Percentiles rank a stretch among this genome's conserved stretches.
These are phyloP conservation scores for Premnoplex brunnescens DNA, from an alignment of 2,797 vertebrate genomes.

Conservation along the genomic window DNA sequence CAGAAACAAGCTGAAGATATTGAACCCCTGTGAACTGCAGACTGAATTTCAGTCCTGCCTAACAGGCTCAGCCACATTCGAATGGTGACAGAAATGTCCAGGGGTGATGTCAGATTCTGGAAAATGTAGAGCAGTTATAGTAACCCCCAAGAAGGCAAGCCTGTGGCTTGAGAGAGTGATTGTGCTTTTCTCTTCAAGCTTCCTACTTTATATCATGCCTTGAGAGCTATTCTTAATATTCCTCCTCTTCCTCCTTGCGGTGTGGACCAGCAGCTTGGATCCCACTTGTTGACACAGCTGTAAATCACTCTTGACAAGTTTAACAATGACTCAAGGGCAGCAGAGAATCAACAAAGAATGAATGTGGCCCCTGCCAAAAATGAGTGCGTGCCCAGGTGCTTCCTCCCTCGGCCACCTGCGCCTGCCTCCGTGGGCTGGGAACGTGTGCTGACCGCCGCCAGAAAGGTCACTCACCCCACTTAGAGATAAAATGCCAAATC, in stretches of 20 bases:
- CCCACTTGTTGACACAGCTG: not conserved
- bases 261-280: not conserved
- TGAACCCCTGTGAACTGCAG: not conserved
- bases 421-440: fast-evolving
- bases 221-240: not conserved
- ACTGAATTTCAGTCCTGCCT: not conserved
- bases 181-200: not conserved
- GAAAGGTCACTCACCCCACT: not conserved
- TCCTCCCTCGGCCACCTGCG: not conserved
- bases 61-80: not conserved
- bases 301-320: conserved; percentile 35
- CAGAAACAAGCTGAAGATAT: not conserved
- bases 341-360: not conserved
- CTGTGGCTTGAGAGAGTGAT: not conserved
- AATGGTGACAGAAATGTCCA: not conserved
- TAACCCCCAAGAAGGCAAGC: not conserved
- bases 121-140: not conserved
- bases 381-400: fast-evolving
- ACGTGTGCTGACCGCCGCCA: fast-evolving
- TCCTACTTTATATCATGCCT: fast-evolving
- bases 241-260: not conserved
- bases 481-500: not conserved
- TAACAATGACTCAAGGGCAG: not conserved
- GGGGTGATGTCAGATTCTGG: not conserved
- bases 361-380: not conserved